Evolutionary conservation across 2,113 vertebrate species (phyloP).

Genomic region (Acrocephalus arundinaceus): DNA sequence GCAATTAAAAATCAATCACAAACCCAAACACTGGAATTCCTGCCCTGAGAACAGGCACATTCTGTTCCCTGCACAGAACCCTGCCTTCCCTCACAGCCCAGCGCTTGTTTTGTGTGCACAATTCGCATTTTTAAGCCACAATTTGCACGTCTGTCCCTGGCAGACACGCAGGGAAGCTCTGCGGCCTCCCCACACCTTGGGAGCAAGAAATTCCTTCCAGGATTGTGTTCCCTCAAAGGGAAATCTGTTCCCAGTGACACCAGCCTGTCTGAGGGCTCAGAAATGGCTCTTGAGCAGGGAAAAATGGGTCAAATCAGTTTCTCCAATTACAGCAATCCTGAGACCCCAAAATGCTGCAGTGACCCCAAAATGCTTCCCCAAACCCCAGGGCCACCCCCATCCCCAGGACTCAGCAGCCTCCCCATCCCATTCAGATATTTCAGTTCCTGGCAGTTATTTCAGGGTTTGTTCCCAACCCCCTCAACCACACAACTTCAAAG

Average conservation of each 20-base stretch:
- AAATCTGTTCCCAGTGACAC: neutral
- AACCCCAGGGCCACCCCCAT: neutral
- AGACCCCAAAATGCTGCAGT: neutral
- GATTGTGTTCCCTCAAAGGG: neutral
- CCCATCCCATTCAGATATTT: neutral
- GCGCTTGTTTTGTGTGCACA: neutral
- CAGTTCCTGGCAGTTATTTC: neutral
- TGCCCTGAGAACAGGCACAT: neutral
- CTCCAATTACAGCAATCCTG: accelerated
- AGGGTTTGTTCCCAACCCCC: neutral
- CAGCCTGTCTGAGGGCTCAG: neutral
- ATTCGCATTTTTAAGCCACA: neutral
- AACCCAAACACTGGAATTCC: neutral
- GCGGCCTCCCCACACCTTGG: neutral
- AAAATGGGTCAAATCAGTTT: neutral
- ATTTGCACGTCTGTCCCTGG: neutral
- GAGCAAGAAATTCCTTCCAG: neutral
- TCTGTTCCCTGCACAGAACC: neutral
- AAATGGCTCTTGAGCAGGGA: neutral
- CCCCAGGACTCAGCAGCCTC: neutral
- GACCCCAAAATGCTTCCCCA: neutral
- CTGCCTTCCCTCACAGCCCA: neutral
- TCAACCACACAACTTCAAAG: neutral
- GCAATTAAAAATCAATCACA: neutral
- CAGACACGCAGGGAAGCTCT: neutral